Evolutionary conservation across 2,888 invertebrate genomes (phyloP).

Genomic region (Andrena fulva): DNA sequence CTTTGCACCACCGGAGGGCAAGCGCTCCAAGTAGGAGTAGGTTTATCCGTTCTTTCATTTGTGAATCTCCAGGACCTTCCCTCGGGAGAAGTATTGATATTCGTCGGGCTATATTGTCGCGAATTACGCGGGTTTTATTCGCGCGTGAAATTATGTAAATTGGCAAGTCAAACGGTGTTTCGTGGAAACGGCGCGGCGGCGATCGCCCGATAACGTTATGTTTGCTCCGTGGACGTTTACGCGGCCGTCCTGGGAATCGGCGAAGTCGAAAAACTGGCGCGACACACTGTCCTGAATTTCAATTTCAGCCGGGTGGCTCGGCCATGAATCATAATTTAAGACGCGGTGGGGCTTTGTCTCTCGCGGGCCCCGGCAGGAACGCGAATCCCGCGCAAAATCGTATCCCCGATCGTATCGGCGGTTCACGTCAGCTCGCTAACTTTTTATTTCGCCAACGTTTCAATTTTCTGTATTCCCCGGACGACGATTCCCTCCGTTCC

Average conservation of each 20-base stretch:
- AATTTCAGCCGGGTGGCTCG: conserved; percentile 20
- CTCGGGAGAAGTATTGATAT: not conserved
- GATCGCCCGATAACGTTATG: conserved; percentile 25
- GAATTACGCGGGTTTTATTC: conserved; percentile 26
- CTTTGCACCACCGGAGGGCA: not conserved
- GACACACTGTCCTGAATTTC: conserved; percentile 40
- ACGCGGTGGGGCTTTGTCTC: conserved; percentile 33
- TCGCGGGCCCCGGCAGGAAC: conserved; percentile 25
- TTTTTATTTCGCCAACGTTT: conserved; percentile 58
- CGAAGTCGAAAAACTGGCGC: conserved; percentile 46
- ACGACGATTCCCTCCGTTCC: conserved; percentile 43
- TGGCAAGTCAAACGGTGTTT: conserved; percentile 16
- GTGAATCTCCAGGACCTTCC: not conserved
- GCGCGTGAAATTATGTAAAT: conserved; percentile 45
- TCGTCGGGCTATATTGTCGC: not conserved
- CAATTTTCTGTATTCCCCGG: conserved; percentile 60
- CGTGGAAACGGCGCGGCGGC: conserved; percentile 19
- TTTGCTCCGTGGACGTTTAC: conserved; percentile 17
- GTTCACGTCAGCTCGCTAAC: conserved; percentile 28
- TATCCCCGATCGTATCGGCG: conserved; percentile 50
- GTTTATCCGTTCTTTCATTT: not conserved
- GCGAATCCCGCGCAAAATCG: conserved; percentile 39
- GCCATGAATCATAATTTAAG: conserved; percentile 56
- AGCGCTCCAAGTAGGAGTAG: not conserved
- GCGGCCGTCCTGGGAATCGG: conserved; percentile 22